phyloP scores from a whole-genome alignment of 2,113 vertebrate genomes.

The Pholis gunnellus region DNA sequence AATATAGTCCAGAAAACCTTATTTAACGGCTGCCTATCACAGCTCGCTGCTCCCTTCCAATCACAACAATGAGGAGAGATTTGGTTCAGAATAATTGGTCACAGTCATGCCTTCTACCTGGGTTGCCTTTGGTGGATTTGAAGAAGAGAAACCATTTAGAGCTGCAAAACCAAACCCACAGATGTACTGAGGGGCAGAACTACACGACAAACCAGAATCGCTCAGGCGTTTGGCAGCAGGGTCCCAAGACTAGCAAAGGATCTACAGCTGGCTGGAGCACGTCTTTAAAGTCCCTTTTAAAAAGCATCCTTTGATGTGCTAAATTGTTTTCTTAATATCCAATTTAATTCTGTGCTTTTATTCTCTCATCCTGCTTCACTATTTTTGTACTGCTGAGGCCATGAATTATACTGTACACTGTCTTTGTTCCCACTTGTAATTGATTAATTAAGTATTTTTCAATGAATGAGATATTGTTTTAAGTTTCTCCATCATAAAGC shows the following conservation, averaged over 20 bases:
- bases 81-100: constrained; percentile 74
- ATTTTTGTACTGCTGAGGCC: not conserved
- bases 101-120: constrained; percentile 75
- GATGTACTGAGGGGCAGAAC: constrained; percentile 29
- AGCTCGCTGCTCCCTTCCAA: constrained; percentile 51
- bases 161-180: constrained; percentile 40
- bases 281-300: constrained; percentile 31
- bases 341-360: constrained; percentile 14
- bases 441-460: not conserved
- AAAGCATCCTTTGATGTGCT: constrained; percentile 24
- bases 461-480: not conserved
- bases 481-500: not conserved
- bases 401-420: not conserved
- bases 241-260: constrained; percentile 18
- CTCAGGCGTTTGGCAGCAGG: constrained; percentile 25
- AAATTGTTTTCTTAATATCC: constrained; percentile 22
- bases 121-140: constrained; percentile 64
- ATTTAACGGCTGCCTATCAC: constrained; percentile 75
- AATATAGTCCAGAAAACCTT: constrained; percentile 67
- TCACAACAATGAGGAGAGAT: constrained; percentile 68
- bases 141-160: constrained; percentile 55
- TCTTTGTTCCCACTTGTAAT: not conserved
- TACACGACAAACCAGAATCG: constrained; percentile 20
- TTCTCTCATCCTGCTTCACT: not conserved
- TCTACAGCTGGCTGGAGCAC: constrained; percentile 25